These are phyloP conservation scores for Drosophila bocki DNA, from an alignment of 1,140 invertebrate genomes.

Conservation along the genomic window DNA sequence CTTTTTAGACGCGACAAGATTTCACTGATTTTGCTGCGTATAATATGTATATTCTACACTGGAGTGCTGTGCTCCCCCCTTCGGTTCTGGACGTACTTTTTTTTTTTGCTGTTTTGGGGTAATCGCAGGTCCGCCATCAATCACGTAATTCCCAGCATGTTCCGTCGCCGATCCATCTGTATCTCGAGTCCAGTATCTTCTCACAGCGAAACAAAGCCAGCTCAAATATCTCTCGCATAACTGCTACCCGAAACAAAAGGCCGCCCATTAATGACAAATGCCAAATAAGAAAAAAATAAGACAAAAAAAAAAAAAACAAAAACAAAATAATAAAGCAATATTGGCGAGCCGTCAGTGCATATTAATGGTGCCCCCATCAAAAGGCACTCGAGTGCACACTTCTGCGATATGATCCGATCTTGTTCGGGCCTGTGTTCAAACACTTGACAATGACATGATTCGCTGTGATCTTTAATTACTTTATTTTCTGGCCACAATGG, in stretches of 20 bases:
- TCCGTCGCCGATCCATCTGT: constrained; percentile 67
- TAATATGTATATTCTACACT: constrained; percentile 26
- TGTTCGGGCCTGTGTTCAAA: constrained; percentile 24
- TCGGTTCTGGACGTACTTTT: constrained; percentile 15
- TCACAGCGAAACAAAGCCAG: constrained; percentile 53
- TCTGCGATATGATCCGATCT: constrained; percentile 36
- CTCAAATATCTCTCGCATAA: constrained; percentile 40
- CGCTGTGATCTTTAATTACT: constrained; percentile 25
- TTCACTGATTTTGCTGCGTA: constrained; percentile 43
- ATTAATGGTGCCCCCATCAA: constrained; percentile 60
- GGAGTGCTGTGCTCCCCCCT: neutral
- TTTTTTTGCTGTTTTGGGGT: constrained; percentile 45
- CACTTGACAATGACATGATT: constrained; percentile 48
- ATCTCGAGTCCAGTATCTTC: constrained; percentile 71
- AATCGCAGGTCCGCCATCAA: constrained; percentile 70
- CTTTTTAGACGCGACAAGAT: constrained; percentile 58
- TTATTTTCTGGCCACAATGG: constrained; percentile 17
- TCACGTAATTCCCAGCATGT: constrained; percentile 79
- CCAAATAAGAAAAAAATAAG: constrained; percentile 11
- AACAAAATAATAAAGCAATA: constrained; percentile 37
- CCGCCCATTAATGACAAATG: constrained; percentile 66
- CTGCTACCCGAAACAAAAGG: constrained; percentile 61
- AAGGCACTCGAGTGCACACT: constrained; percentile 54
- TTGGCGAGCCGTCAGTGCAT: constrained; percentile 50
- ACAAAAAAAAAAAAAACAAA: constrained; percentile 16